phyloP scores from a whole-genome alignment of 2,113 vertebrate genomes.

The Gobius niger region DNA sequence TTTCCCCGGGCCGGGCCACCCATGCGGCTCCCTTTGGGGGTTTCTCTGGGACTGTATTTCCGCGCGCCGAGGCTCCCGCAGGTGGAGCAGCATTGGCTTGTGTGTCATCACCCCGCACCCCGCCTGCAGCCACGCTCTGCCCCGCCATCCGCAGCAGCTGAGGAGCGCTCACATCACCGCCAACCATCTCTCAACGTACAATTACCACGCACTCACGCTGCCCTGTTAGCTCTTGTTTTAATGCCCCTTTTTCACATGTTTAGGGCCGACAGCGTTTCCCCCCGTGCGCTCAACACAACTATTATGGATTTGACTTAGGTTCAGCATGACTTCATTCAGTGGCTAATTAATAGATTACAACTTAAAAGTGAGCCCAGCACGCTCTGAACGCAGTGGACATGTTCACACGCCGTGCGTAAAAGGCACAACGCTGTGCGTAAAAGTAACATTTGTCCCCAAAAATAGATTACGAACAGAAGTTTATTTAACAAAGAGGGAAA shows the following conservation, averaged over 20 bases:
- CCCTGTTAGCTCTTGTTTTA: conserved; percentile 31
- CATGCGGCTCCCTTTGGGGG: conserved; percentile 74
- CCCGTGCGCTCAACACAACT: conserved; percentile 41
- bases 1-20: conserved; percentile 80
- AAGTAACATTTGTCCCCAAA: no score
- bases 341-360: conserved; percentile 19
- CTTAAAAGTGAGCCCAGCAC: conserved; percentile 9
- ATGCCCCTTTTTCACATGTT: conserved; percentile 49
- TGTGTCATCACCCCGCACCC: conserved; percentile 85
- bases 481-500: no score
- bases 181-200: conserved; percentile 67
- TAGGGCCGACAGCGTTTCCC: conserved; percentile 30
- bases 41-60: conserved; percentile 71
- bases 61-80: conserved; percentile 72
- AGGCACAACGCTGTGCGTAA: not conserved
- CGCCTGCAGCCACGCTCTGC: conserved; percentile 22
- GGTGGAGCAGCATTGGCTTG: conserved; percentile 83
- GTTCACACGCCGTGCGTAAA: not conserved
- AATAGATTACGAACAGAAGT: not conserved
- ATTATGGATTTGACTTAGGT: conserved; percentile 26
- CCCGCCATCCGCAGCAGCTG: conserved; percentile 59
- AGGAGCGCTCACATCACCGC: conserved; percentile 55
- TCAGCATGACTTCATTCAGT: conserved; percentile 40
- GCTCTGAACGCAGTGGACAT: not conserved
- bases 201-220: conserved; percentile 52